Evolutionary conservation across 2,888 invertebrate genomes (phyloP).

Genomic region (Eudemis profundana): DNA sequence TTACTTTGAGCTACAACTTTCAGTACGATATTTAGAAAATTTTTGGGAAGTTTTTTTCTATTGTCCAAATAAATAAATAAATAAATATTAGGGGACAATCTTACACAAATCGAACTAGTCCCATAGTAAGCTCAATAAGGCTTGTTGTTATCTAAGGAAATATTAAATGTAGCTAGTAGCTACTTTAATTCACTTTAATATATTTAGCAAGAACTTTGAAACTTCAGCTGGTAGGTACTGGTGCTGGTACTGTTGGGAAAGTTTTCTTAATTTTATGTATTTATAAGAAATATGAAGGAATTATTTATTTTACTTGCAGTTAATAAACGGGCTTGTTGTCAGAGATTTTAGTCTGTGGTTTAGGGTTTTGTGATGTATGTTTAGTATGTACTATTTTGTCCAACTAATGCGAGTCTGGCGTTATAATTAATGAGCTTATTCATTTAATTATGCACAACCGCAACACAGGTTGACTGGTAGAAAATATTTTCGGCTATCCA

Average conservation of each 20-base stretch:
- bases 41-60: not conserved
- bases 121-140: no score
- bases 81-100: not conserved
- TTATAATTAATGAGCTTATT: slow-evolving; percentile 3
- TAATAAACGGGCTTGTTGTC: not conserved
- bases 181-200: no score
- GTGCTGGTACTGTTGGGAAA: no score
- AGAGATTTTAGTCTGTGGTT: not conserved
- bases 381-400: not conserved
- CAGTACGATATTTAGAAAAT: slow-evolving; percentile 5
- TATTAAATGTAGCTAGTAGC: no score
- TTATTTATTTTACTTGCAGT: not conserved
- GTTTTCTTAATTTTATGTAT: no score
- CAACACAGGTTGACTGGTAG: not conserved
- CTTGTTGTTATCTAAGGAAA: no score
- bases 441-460: not conserved
- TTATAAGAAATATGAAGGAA: no score
- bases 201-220: no score
- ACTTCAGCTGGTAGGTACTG: no score
- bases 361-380: not conserved
- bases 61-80: not conserved
- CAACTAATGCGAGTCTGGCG: not conserved
- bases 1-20: slow-evolving; percentile 2
- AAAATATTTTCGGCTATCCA: not conserved
- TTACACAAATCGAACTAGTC: no score